Evolutionary conservation across 1,140 invertebrate genomes (phyloP), one percentile per base, ranked within the genome.

Genomic region (Schlechtendalia chinensis): DNA sequence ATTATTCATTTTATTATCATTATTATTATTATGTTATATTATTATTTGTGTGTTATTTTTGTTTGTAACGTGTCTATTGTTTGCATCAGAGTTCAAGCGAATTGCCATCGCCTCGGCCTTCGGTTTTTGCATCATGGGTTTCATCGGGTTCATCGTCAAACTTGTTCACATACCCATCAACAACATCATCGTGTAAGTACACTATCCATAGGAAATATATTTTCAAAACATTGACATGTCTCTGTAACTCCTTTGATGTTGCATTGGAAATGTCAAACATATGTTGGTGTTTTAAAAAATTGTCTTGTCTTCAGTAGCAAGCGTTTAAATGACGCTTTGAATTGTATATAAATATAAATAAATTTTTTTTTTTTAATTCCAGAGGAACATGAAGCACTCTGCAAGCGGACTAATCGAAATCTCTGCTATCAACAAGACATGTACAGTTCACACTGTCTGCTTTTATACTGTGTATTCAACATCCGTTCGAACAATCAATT

Each of bases 61-160:
- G 84, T 82, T 81, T n/a, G 91, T 80, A n/a, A n/a, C n/a, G n/a
- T n/a, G n/a, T n/a, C n/a, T n/a, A n/a, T n/a, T n/a, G n/a, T n/a
- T n/a, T n/a, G n/a, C n/a, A n/a, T n/a, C 89, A 97, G 98, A 99
- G 89, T 99, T 99, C 87, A 96, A 99, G 86, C 99, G 99, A 88
- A 99, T 99, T 86, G 97, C 98, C 22, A 94, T 99, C 84, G 98
- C 98, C 58, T 99, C 98, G 82, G 98, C 98, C 0, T 98, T 99
- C 85, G 98, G 98, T 72, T 99, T 99, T 89, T 97, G 95, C 84
- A 99, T 99, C 86, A 99, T 99, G 98, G 98, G 98, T 65, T 99
- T 99, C 87, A 99, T 99, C 87, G 98, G 98, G 83, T 99, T 99
- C 89, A 99, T 99, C 84, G 98, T 99, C 10, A 99, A 99, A 88